These are phyloP conservation scores for Teleiodes luculella DNA, from an alignment of 2,888 invertebrate species.

Conservation along the genomic window DNA sequence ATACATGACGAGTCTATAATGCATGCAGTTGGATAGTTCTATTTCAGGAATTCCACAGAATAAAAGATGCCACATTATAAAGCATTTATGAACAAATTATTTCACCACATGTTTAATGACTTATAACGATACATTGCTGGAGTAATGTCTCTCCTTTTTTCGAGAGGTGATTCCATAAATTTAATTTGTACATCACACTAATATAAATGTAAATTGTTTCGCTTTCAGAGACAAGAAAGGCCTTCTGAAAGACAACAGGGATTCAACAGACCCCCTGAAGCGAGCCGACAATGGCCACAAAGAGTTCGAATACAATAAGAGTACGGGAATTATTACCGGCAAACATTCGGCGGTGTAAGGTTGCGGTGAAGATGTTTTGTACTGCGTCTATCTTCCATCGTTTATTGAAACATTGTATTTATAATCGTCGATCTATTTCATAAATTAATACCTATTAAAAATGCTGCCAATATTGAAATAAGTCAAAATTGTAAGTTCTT, in stretches of 20 bases:
- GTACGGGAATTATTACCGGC: constrained; percentile 66
- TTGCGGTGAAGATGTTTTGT: constrained; percentile 14
- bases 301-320: constrained; percentile 68
- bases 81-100: no score
- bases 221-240: constrained; percentile 68
- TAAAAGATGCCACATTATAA: no score
- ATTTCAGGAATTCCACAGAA: no score
- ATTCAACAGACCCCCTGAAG: constrained; percentile 42
- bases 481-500: no score
- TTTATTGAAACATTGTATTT: neutral
- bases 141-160: neutral
- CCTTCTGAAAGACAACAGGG: constrained; percentile 53
- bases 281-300: constrained; percentile 55
- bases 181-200: neutral
- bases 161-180: no score
- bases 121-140: no score
- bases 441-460: no score
- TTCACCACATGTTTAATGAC: no score
- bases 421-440: no score
- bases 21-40: no score
- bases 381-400: neutral
- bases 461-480: no score
- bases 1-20: no score
- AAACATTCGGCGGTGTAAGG: constrained; percentile 67
- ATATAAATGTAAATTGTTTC: constrained; percentile 23